A percentile compares a stretch with the other conserved stretches of the same genome.
Evolutionary conservation across 2,888 invertebrate species (phyloP).

Genomic region (Mesorhabditis sp.): DNA sequence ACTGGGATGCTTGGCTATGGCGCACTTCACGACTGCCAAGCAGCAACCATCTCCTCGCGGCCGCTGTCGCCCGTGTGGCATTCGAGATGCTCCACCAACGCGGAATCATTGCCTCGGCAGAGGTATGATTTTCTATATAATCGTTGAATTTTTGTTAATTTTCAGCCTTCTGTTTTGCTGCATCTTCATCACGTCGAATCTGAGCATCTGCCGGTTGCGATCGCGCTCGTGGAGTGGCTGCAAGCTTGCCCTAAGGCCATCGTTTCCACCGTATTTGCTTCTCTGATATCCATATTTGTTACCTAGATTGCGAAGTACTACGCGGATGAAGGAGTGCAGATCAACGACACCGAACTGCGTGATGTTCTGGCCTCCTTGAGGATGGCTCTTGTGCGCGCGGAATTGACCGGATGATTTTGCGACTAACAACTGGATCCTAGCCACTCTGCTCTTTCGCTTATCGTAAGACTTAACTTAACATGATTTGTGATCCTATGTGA

Average conservation of each 20-base stretch:
- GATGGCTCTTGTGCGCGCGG: too few relatives aligned
- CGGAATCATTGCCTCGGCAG: not conserved
- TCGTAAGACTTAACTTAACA: too few relatives aligned
- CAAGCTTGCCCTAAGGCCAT: not conserved
- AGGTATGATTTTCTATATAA: not conserved
- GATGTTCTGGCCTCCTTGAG: too few relatives aligned
- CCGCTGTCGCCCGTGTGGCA: not conserved
- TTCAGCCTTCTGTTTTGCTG: not conserved
- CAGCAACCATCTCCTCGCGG: not conserved
- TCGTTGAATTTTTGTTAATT: not conserved
- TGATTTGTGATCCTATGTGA: too few relatives aligned
- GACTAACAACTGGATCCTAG: too few relatives aligned
- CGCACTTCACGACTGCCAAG: not conserved
- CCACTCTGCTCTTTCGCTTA: too few relatives aligned
- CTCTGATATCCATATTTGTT: too few relatives aligned
- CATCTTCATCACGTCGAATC: conserved; percentile 2
- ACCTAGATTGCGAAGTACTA: too few relatives aligned
- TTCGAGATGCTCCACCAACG: not conserved
- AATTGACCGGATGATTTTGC: too few relatives aligned
- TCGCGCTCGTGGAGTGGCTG: not conserved
- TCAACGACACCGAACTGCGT: too few relatives aligned
- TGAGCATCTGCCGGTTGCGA: not conserved
- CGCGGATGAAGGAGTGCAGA: too few relatives aligned
- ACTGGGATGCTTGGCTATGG: not conserved
- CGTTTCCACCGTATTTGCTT: too few relatives aligned